Evolutionary conservation across 1,140 invertebrate genomes (phyloP).

Genomic region (Bombyx mandarina): DNA sequence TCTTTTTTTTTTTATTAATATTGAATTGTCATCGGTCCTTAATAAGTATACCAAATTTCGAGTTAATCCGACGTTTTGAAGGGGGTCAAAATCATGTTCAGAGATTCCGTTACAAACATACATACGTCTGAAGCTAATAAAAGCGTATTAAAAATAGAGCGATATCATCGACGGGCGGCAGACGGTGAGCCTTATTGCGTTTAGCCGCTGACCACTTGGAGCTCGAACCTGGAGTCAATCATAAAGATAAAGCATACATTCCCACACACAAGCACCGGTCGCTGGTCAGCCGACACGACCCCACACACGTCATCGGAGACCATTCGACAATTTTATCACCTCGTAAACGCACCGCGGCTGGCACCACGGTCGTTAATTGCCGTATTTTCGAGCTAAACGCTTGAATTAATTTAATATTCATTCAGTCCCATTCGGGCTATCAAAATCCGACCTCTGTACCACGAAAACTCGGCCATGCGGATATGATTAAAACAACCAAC

Average conservation of each 20-base stretch:
- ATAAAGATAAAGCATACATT: slow-evolving; percentile 29
- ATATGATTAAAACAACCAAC: neutral
- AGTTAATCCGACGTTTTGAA: too few species aligned
- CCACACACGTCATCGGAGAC: slow-evolving; percentile 13
- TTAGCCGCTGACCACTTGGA: neutral
- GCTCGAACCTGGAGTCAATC: slow-evolving; percentile 27
- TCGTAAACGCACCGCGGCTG: slow-evolving; percentile 28
- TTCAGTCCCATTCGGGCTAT: slow-evolving; percentile 27
- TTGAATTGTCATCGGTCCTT: too few species aligned
- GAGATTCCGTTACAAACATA: too few species aligned
- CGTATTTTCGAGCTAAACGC: slow-evolving; percentile 30
- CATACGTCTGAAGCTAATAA: too few species aligned
- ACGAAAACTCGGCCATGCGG: slow-evolving; percentile 3
- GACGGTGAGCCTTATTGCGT: neutral
- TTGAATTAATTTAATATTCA: slow-evolving; percentile 38
- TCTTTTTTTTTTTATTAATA: too few species aligned
- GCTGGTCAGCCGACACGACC: slow-evolving; percentile 4
- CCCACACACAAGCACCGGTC: slow-evolving; percentile 17
- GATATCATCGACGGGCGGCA: neutral
- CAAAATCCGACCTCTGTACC: slow-evolving; percentile 18
- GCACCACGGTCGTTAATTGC: slow-evolving; percentile 27
- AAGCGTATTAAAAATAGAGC: too few species aligned
- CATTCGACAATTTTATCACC: slow-evolving; percentile 34
- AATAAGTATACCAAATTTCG: too few species aligned
- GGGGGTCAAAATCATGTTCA: too few species aligned